Evolutionary conservation across 2,113 vertebrate genomes (phyloP), one percentile per base, ranked within the genome.

Genomic region (Elephantulus edwardii): DNA sequence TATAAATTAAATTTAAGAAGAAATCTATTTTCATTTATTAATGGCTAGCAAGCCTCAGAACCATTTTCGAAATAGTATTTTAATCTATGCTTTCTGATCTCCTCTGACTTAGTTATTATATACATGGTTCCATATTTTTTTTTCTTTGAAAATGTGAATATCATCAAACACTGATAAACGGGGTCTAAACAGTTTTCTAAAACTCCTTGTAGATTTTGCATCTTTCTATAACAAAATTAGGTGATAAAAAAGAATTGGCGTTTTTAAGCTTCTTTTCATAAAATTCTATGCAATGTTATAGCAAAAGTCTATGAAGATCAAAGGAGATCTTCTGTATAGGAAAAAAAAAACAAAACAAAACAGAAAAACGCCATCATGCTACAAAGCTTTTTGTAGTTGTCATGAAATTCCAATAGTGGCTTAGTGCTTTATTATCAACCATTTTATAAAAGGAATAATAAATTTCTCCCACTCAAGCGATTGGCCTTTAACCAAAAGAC

Each of bases 381-480:
- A 89, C 86, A 95, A 94, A 93, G 16, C 40, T 90, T 71, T 94
- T 93, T 96, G 42, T 68, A 92, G 60, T 92, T 94, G 83, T 95
- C 17, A 1, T 46, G 28, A 95, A 97, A 96, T 26, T 28, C 10
- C 86, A 87, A 90, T 93, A 82, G 42, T 88, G 38, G 14, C 46
- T 96, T 83, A 66, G 88, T 90, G 89, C 50, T 22, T 72, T 95
- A 97, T 93, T 92, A 96, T 94, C 79, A 85, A 30, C 12, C 88
- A 46, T 88, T 84, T 85, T 93, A 95, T 70, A 93, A 94, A 95
- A 92, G 92, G 58, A 93, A 96, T 70, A 92, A 96, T 96, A 93
- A 91, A 87, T 89, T 83, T 66, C 26, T 82, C 85, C 74, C 58
- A 95, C 82, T 88, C 78, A 92, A 94, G 91, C 80, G 96, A 80